Base-by-base conservation (phyloP, 2,888 invertebrate genomes). In the Steinernema hermaphroditum region DNA sequence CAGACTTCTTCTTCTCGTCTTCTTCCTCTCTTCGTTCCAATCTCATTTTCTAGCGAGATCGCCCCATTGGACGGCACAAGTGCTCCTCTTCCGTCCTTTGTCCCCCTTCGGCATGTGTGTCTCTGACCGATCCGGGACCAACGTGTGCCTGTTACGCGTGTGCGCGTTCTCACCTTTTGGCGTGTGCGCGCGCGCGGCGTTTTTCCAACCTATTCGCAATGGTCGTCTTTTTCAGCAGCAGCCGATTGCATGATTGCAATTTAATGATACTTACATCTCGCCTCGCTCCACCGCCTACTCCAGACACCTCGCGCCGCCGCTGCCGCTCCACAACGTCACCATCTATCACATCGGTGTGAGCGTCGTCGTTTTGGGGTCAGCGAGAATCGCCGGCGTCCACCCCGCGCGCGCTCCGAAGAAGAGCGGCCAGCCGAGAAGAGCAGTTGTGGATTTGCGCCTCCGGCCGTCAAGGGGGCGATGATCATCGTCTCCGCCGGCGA, bases 221-320 rank as follows among this genome's bases (percentile, higher is more conserved):
- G n/a, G n/a, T n/a, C n/a, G n/a, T 16, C 34, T 62, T 62, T 62
- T 62, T 62, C 32, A 62, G 62, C 16, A 22, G n/a, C n/a, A n/a
- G n/a, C n/a, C n/a, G 16, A 62, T 62, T 62, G 62, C 62, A 62
- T 62, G 62, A 62, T 62, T 62, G 62, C 62, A 62, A 62, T 62
- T 62, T 62, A 50, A 50, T 50, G 62, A 62, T 62, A 62, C 62
- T 62, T 62, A 62, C 62, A 62, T 62, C 62, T 37, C 6, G 6
- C 6, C 37, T n/a, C n/a, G n/a, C 37, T 4, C 37, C 37, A 8
- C 37, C 37, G 4, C 37, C 37, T 24, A 16, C 54, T 19, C 9
- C 54, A 62, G 62, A 62, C 62, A 62, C 34, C 34, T 62, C 12
- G 27, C n/a, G n/a, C 54, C 24, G 24, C 27, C 19, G 54, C 27